These are phyloP conservation scores for Phenacoccus solenopsis DNA, from an alignment of 1,140 invertebrate species.

Conservation along the genomic window DNA sequence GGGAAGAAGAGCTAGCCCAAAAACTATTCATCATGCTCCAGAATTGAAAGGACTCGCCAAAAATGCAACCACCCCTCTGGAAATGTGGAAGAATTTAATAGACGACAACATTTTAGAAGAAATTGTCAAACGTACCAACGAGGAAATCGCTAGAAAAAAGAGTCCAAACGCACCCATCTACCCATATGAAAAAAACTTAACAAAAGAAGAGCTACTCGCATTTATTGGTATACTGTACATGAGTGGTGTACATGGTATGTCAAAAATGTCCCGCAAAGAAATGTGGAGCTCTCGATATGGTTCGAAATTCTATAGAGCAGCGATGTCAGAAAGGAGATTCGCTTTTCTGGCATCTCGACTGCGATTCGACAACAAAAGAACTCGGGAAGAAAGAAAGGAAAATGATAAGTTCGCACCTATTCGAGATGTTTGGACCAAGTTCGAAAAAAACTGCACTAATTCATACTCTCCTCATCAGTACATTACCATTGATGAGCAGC, in stretches of 20 bases:
- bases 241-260: slow-evolving; percentile 26
- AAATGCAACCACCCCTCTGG: background rate
- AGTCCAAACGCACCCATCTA: background rate
- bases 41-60: background rate
- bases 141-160: slow-evolving; percentile 7
- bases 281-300: slow-evolving; percentile 29
- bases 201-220: slow-evolving; percentile 23
- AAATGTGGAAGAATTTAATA: slow-evolving; percentile 7
- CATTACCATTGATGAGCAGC: slow-evolving; percentile 34
- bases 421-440: slow-evolving; percentile 17
- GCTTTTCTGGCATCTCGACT: slow-evolving; percentile 27
- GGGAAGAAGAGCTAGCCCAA: background rate
- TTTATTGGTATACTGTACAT: slow-evolving; percentile 20
- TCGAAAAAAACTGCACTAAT: slow-evolving; percentile 22
- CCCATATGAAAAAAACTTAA: slow-evolving; percentile 13
- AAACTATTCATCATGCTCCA: slow-evolving; percentile 9
- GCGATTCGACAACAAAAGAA: slow-evolving; percentile 30
- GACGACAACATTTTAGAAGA: slow-evolving; percentile 16
- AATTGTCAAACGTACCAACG: slow-evolving; percentile 21
- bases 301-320: slow-evolving; percentile 24
- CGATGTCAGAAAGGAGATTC: slow-evolving; percentile 28
- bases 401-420: slow-evolving; percentile 31
- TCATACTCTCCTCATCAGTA: slow-evolving; percentile 23
- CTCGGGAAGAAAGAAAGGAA: slow-evolving; percentile 26
- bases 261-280: slow-evolving; percentile 27